phyloP scores from a whole-genome alignment of 1,140 invertebrate genomes.

The Berghia stephanieae region DNA sequence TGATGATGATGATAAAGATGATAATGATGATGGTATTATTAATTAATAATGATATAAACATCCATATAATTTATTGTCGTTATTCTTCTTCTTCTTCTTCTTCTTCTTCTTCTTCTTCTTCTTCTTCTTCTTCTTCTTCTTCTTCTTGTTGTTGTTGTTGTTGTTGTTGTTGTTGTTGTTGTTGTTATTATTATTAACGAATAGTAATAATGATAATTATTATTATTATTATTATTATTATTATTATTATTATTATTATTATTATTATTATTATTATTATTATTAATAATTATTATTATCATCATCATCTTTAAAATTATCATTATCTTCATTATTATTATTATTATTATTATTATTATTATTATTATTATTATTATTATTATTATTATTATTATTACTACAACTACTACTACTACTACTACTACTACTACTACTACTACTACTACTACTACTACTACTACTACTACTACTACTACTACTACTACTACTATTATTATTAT shows the following conservation, averaged over 20 bases:
- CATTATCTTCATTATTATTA: neutral
- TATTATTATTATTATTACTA: neutral
- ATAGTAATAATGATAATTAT: neutral
- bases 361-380: neutral
- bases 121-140: neutral
- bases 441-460: slow-evolving; percentile 8
- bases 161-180: neutral
- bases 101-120: neutral
- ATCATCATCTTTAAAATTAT: neutral
- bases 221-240: neutral
- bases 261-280: neutral
- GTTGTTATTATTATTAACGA: neutral
- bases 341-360: neutral
- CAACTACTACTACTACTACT: slow-evolving; percentile 2
- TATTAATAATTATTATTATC: neutral
- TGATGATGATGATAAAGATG: too few relatives aligned
- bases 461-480: slow-evolving; percentile 7
- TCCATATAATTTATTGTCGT: neutral
- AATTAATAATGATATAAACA: neutral
- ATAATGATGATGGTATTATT: too few relatives aligned
- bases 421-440: slow-evolving; percentile 7
- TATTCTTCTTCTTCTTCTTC: too few relatives aligned
- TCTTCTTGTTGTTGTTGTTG: neutral
- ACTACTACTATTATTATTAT: neutral
- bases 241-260: neutral